Percentiles rank a stretch among this genome's conserved stretches.
Conservation (phyloP, 64 coral and sea anemone genomes). For the Actinia tenebrosa region DNA sequence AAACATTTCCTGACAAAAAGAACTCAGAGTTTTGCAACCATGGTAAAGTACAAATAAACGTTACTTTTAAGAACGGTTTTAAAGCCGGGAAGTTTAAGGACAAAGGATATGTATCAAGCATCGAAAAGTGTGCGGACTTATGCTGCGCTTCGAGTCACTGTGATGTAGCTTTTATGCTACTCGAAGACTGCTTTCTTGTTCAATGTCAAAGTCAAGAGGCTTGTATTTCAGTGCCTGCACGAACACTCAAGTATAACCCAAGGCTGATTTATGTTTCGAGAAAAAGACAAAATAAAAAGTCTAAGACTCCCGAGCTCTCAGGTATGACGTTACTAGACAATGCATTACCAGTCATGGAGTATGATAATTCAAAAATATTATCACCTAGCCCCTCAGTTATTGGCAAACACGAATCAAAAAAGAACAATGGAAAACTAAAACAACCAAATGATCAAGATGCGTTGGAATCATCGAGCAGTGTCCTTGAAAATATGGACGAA, state of each 20-base stretch:
- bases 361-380: not conserved
- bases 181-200: slow-evolving; percentile 77
- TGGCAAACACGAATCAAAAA: not conserved
- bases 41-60: slow-evolving; percentile 23
- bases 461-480: not conserved
- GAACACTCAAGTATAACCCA: slow-evolving; percentile 52
- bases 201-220: slow-evolving; percentile 48
- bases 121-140: slow-evolving; percentile 36
- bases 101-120: slow-evolving; percentile 38
- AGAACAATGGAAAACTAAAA: not conserved
- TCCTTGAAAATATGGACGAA: not conserved
- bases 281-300: not conserved
- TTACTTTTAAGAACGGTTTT: slow-evolving; percentile 56
- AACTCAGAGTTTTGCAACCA: slow-evolving; percentile 6
- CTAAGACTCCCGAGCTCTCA: not conserved
- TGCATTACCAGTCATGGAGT: slow-evolving; percentile 5
- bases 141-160: slow-evolving; percentile 68
- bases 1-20: not conserved
- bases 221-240: slow-evolving; percentile 68
- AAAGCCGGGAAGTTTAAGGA: slow-evolving; percentile 68
- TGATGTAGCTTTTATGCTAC: slow-evolving; percentile 78
- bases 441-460: not conserved
- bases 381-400: not conserved
- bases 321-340: slow-evolving; percentile 8
- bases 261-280: slow-evolving; percentile 67